Percentiles rank a stretch among this genome's conserved stretches.
Evolutionary conservation across 2,888 invertebrate genomes (phyloP).

Genomic region (Ceratothoa steindachneri): DNA sequence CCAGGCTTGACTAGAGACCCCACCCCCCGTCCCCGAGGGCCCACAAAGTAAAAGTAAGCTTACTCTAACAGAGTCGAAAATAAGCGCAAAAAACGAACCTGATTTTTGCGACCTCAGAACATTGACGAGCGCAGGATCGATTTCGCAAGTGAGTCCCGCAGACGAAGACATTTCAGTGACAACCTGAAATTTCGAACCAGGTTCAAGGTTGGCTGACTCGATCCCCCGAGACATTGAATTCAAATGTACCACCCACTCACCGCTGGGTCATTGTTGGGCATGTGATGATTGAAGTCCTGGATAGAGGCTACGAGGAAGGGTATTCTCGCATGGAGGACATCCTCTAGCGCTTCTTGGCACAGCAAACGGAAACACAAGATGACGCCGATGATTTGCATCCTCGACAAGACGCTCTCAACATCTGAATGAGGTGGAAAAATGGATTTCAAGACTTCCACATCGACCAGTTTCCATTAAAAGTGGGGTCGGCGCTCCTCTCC

Average conservation of each 20-base stretch:
- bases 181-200: conserved; percentile 64
- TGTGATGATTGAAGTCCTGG: conserved; percentile 85
- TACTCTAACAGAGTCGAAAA: too few relatives aligned
- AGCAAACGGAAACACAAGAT: conserved; percentile 92
- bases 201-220: background rate
- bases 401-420: conserved; percentile 89
- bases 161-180: conserved; percentile 97
- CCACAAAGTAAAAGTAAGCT: too few relatives aligned
- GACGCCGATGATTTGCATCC: conserved; percentile 97
- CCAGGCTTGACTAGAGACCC: too few relatives aligned
- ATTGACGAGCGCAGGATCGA: conserved; percentile 89
- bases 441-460: too few relatives aligned
- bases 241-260: conserved; percentile 50
- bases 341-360: conserved; percentile 87
- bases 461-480: too few relatives aligned
- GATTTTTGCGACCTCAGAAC: conserved; percentile 82
- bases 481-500: too few relatives aligned
- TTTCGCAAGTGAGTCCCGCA: conserved; percentile 86
- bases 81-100: too few relatives aligned
- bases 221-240: background rate
- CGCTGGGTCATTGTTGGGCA: conserved; percentile 62
- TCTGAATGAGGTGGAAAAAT: conserved; percentile 57
- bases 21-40: too few relatives aligned
- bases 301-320: conserved; percentile 94
- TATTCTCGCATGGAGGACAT: conserved; percentile 87